Evolutionary conservation across 64 coral and sea anemone genomes (phyloP).

Genomic region (Anthopleura sola): DNA sequence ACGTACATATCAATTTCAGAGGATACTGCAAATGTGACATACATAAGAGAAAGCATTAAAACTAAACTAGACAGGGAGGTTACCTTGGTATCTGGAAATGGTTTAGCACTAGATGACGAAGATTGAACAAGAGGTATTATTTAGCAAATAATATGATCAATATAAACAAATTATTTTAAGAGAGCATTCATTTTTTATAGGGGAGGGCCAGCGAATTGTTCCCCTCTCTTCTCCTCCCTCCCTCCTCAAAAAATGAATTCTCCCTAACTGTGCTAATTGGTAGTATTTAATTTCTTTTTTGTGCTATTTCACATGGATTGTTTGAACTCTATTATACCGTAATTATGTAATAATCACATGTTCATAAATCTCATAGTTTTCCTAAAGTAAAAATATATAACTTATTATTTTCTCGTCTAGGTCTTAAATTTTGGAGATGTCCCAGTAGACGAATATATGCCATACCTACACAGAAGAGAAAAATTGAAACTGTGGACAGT

Average conservation of each 20-base stretch:
- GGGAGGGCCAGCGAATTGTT: no score
- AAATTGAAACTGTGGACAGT: background rate
- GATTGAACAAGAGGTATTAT: slow-evolving; percentile 26
- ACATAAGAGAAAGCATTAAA: slow-evolving; percentile 8
- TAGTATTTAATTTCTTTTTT: no score
- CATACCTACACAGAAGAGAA: background rate
- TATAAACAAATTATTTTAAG: no score
- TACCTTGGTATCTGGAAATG: slow-evolving; percentile 42
- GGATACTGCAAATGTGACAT: slow-evolving; percentile 22
- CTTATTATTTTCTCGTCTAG: background rate
- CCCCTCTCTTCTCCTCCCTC: no score
- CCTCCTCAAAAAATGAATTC: no score
- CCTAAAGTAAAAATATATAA: background rate
- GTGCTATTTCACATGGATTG: no score
- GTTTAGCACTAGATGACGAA: slow-evolving; percentile 37
- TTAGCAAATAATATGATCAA: no score
- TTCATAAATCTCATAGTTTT: no score
- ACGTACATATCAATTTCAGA: slow-evolving; percentile 17
- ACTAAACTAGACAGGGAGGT: slow-evolving; percentile 18
- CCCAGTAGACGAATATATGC: background rate
- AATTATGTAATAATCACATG: no score
- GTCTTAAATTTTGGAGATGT: background rate
- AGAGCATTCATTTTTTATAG: no score
- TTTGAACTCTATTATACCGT: no score
- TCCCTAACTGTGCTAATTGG: no score